Base-by-base conservation (phyloP, 2,113 vertebrate genomes). In the Lepus europaeus region DNA sequence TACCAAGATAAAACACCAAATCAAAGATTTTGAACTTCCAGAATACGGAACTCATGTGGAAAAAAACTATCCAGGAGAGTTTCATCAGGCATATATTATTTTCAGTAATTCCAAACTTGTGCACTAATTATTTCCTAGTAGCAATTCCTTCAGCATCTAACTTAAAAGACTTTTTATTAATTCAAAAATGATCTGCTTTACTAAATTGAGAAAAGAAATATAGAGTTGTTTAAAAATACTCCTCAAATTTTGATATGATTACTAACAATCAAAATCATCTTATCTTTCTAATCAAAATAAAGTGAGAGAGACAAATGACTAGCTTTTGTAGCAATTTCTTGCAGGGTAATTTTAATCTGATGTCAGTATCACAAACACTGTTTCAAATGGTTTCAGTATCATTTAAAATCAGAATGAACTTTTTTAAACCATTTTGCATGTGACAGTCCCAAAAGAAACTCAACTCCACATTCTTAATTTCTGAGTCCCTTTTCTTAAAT, bases 151-250 rank as follows among this genome's bases (percentile, higher is more conserved):
- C 33, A 76, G 25, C 4, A 79, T 9, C 14, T 68, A 11, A 85
- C 23, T 80, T 85, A 89, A 33, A 31, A 59, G 33, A 72, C n/a
- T 72, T 74, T 72, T 82, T 66, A 94, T n/a, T 77, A 81, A 72
- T 68, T 90, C 5, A 85, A 86, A 94, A 12, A 13, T 5, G 14
- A 70, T 79, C 7, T 20, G 2, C 14, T 91, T 91, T 51, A 61
- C 33, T 36, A 27, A 70, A 90, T 70, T 59, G 9, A 66, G 73
- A n/a, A 59, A 53, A 39, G 11, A 36, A 39, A 51, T 68, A 36
- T 3, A 29, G 1, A 4, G 29, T 77, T 29, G 19, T 51, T 70
- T 92, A 90, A 81, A 89, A 64, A 9, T 45, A 79, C 4, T 29
- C 33, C 87, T 66, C 5, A 49, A 63, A 61, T 49, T 84, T 93